Evolutionary conservation across 2,113 vertebrate species (phyloP), one percentile per base, ranked within the genome.

Genomic region (Emydocephalus ijimae): DNA sequence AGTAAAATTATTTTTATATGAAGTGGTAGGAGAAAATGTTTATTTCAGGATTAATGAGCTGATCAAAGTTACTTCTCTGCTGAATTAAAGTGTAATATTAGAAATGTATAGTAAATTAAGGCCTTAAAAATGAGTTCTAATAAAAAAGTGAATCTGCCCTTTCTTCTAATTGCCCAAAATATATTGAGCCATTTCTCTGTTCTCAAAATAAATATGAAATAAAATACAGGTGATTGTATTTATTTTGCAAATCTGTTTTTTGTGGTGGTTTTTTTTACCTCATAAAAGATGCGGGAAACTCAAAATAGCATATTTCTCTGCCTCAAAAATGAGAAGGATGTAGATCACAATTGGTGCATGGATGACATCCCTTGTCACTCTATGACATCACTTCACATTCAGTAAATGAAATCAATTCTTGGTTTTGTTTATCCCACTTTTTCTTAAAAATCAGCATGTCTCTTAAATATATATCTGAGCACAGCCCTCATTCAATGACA

Each of bases 81-180:
- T 18, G 3, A 91, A 95, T 95, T 94, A 95, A 97, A 95, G 94
- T 95, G 92, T 96, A 96, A 57, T 96, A 92, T 95, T 93, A 96
- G 93, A 95, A 95, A 94, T 93, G 91, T 96, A 90, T 96, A 94
- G 96, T 89, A 89, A 93, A 94, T 96, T 95, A 93, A 96, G 97
- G 96, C 96, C 97, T 97, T 97, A 96, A 95, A 92, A 95, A 45
- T 93, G 96, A 95, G 96, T 93, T 96, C 95, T 94, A 96, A 93
- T 93, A 90, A 94, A 98, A 97, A 96, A 81, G 48, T 94, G 88
- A 97, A 96, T 56, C 95, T 94, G 95, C 88, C 89, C 93, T 95
- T 34, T 9, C 20, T 55, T 59, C 39, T 64, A 50, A 87, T 93
- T 90, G 43, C 81, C 87, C 8, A 87, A 18, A 94, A 95, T 1